phyloP scores from a whole-genome alignment of 30 jellyfish, hydroid and myxozoan genomes.

The Nemopilema nomurai region DNA sequence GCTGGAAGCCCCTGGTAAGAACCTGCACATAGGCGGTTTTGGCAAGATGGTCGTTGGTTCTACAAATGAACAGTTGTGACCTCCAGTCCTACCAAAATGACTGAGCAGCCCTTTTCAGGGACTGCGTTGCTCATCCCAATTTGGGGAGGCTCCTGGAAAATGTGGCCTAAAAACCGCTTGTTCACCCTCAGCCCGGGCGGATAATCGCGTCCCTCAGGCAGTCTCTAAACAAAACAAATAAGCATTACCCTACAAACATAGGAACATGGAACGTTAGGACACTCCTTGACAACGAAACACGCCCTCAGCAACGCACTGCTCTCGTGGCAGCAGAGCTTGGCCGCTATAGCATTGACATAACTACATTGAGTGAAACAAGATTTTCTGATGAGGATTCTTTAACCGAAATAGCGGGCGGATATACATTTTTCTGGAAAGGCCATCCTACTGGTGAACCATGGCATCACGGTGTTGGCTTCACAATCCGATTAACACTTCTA shows the following conservation, averaged over 20 bases:
- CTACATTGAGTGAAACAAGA: conserved; percentile 8
- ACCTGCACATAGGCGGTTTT: neutral
- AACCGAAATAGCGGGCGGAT: too few relatives aligned
- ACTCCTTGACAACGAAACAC: conserved; percentile 14
- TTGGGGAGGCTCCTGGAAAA: conserved; percentile 19
- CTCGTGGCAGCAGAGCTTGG: conserved; percentile 6
- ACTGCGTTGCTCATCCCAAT: conserved; percentile 7
- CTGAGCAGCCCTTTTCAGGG: conserved; percentile 5
- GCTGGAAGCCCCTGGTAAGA: neutral
- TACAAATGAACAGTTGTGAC: neutral
- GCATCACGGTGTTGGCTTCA: neutral
- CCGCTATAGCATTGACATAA: conserved; percentile 22
- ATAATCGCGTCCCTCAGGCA: neutral
- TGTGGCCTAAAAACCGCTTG: neutral
- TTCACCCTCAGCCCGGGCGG: neutral
- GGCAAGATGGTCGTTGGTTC: neutral
- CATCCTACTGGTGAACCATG: neutral
- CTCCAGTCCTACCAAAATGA: neutral
- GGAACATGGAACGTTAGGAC: conserved; percentile 30
- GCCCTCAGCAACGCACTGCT: conserved; percentile 33
- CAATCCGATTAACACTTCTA: neutral
- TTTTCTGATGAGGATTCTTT: too few relatives aligned
- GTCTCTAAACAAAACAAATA: too few relatives aligned
- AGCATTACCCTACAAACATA: too few relatives aligned
- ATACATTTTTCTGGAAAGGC: conserved; percentile 16